Base-by-base conservation (phyloP, 2,113 vertebrate species). In the Acrocephalus arundinaceus region DNA sequence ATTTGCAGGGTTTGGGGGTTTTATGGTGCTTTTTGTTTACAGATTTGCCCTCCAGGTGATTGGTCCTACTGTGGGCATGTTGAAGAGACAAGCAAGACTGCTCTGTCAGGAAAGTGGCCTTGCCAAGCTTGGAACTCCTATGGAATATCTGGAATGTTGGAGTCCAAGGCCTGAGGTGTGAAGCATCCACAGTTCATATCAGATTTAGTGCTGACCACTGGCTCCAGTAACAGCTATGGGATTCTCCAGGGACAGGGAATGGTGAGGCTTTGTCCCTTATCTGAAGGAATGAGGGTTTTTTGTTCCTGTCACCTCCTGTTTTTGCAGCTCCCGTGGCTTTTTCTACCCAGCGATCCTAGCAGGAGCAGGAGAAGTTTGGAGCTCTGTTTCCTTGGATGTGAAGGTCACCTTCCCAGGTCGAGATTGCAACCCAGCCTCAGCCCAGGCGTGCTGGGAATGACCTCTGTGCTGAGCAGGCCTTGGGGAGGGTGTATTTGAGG, bases 381-480 rank as follows among this genome's bases (percentile, higher is more conserved):
- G 66, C 51, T 92, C 15, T 27, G 25, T 25, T 73, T 20, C 63
- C 37, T 30, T 58, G 35, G 63, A 23, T 45, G 15, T 15, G 28
- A 30, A 76, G 67, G 27, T 39, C 33, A 48, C n/a, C 39, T 79
- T 33, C 65, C 59, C 41, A 22, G 27, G 58, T 3, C 43, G 81
- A 52, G 30, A n/a, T 1, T 66, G 39, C 63, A 92, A 2, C 43
- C 49, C 2, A 11, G 25, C 59, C 37, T 41, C 52, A 57, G 58
- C 46, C 87, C 66, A 21, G 24, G 59, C 1, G 0, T 30, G 62
- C 17, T 76, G 85, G 82, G 51, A 85, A 58, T 33, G 71, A 43
- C 20, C 73, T 37, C 62, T 46, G 79, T 88, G 94, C 87, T 72
- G 76, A 48, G 52, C 87, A 77, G 84, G 79, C 39, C 55, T 88